Percentiles rank a stretch among this genome's conserved stretches.
phyloP scores from a whole-genome alignment of 2,888 invertebrate genomes.

The Autographa gamma region DNA sequence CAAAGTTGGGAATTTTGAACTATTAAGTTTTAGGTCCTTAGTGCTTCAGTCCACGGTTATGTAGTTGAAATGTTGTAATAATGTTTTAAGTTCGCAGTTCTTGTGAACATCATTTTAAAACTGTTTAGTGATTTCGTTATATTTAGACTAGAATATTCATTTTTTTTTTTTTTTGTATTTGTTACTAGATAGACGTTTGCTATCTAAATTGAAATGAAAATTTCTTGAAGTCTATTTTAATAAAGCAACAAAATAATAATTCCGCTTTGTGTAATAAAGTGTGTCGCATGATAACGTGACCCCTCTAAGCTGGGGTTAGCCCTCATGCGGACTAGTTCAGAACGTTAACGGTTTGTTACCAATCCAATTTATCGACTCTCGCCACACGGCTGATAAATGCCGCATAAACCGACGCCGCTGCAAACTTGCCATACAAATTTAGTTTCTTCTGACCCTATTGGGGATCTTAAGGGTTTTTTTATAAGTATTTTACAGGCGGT shows the following conservation, averaged over 20 bases:
- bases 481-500: slow-evolving; percentile 50
- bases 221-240: slow-evolving; percentile 15
- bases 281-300: slow-evolving; percentile 47
- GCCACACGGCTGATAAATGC: slow-evolving; percentile 41
- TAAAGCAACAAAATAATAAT: slow-evolving; percentile 30
- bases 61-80: neutral
- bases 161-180: neutral
- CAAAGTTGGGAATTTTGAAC: neutral
- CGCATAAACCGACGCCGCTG: slow-evolving; percentile 55
- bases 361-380: slow-evolving; percentile 35
- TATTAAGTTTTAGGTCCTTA: neutral
- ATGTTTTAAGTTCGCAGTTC: neutral
- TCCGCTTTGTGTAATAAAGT: slow-evolving; percentile 27
- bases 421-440: slow-evolving; percentile 61
- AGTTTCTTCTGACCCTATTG: slow-evolving; percentile 41
- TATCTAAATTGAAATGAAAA: neutral
- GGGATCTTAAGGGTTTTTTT: slow-evolving; percentile 54
- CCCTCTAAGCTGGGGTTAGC: slow-evolving; percentile 19
- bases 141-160: neutral
- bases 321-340: slow-evolving; percentile 20
- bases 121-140: too few species aligned
- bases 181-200: neutral
- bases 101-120: neutral
- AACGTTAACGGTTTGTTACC: slow-evolving; percentile 25
- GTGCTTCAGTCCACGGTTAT: neutral